Base-by-base conservation (phyloP, 2,797 vertebrate genomes). In the Sardinella longiceps region DNA sequence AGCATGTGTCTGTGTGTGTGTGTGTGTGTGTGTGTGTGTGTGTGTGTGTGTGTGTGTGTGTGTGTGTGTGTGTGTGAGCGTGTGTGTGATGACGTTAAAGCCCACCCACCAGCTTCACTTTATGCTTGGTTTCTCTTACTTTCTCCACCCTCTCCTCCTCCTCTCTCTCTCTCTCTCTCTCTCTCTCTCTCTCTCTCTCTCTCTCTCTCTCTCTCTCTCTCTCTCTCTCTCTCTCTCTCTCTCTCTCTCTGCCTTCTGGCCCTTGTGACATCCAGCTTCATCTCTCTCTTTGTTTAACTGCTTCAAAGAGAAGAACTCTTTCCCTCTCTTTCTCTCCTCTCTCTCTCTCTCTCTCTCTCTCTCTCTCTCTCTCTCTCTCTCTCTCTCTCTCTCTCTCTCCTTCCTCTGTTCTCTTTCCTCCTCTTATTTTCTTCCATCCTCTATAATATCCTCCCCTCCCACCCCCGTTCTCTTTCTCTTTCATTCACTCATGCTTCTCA, bases 41-140 rank as follows among this genome's bases (percentile, higher is more conserved):
- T 60, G 43, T 84, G 12, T 63, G 51, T 60, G 30, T 82, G 53
- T 37, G n/a, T 70, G 53, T 48, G 1, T 48, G 23, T 33, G 30
- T 53, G 81, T 85, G 81, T 80, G 53, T 81, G 60, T 66, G 25
- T 66, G 60, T 66, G 60, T 66, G 30, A 58, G 50, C 28, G 63
- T 81, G 85, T 86, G 80, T 28, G 39, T 58, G 7, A n/a, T 84
- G 82, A 88, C 80, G 82, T 87, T 80, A 84, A 51, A 56, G 58
- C 74, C 80, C 53, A 80, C 66, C 80, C 63, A 80, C 85, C 25
- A 30, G 85, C 56, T 63, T 80, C 28, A 14, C 3, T 70, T 80
- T 70, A 51, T 20, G 25, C 53, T 74, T 46, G 43, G 46, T 53
- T 83, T 45, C 50, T 83, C 83, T 81, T 56, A 51, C 63, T 63